Percentiles rank a stretch among this genome's conserved stretches.
These are phyloP conservation scores for Drosophila bunnanda DNA, from an alignment of 2,888 invertebrate species.

Conservation along the genomic window DNA sequence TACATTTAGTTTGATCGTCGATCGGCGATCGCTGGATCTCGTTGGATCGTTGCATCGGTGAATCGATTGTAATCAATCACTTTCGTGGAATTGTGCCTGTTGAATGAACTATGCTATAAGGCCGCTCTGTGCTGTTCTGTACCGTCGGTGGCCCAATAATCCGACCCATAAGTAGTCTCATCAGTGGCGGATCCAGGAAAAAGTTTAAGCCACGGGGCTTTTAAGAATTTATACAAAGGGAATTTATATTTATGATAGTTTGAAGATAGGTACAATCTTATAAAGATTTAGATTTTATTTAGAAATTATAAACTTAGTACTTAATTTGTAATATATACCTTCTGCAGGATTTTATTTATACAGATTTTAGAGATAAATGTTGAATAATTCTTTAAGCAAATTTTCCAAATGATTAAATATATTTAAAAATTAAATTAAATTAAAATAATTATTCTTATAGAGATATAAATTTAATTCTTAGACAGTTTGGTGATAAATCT, in stretches of 20 bases:
- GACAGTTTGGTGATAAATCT: too few species aligned
- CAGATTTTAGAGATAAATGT: too few species aligned
- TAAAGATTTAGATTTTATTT: too few species aligned
- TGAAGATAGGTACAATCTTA: too few species aligned
- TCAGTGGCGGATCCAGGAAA: constrained; percentile 9
- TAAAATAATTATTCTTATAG: too few species aligned
- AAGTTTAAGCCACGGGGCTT: not conserved
- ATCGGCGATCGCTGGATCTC: not conserved
- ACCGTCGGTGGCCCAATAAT: constrained; percentile 45
- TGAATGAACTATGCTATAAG: constrained; percentile 42
- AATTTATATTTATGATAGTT: not conserved
- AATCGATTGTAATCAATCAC: constrained; percentile 78
- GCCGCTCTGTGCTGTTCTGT: constrained; percentile 3
- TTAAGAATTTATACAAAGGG: not conserved
- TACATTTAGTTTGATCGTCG: constrained; percentile 34
- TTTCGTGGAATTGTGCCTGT: constrained; percentile 71
- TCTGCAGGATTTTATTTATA: too few species aligned
- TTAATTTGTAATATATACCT: too few species aligned
- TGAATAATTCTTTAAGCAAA: too few species aligned
- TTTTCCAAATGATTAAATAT: too few species aligned
- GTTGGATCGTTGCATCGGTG: constrained; percentile 13
- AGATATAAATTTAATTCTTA: too few species aligned
- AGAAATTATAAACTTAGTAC: too few species aligned
- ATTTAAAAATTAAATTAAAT: too few species aligned
- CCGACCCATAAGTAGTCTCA: constrained; percentile 23